Percentiles rank a stretch among this genome's conserved stretches.
Evolutionary conservation across 1,140 invertebrate genomes (phyloP).

Genomic region (Aricia agestis): DNA sequence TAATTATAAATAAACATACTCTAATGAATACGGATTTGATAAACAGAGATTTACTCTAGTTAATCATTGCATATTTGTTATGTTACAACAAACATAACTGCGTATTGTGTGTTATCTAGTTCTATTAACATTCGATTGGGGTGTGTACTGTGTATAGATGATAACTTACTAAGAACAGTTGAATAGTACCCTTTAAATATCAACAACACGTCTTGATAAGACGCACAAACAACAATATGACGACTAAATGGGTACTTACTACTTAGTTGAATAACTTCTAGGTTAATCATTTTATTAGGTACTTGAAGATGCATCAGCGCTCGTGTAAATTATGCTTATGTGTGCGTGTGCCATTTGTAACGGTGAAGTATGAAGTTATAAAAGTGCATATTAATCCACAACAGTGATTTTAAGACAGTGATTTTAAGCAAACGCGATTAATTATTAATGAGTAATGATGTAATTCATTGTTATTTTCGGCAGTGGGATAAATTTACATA

Average conservation of each 20-base stretch:
- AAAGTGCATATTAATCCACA: too few relatives aligned
- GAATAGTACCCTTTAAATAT: constrained; percentile 9
- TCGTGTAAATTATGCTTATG: too few relatives aligned
- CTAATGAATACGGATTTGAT: not conserved
- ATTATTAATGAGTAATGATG: too few relatives aligned
- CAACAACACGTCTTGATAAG: constrained; percentile 1
- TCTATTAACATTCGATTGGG: constrained; percentile 8
- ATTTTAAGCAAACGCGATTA: too few relatives aligned
- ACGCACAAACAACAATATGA: constrained; percentile 2
- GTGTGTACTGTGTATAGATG: constrained; percentile 7
- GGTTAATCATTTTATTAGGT: too few relatives aligned
- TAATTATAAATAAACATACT: not conserved
- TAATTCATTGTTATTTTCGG: too few relatives aligned
- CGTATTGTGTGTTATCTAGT: constrained; percentile 1
- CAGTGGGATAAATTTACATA: too few relatives aligned
- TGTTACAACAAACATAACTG: not conserved
- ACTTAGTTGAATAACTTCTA: not conserved
- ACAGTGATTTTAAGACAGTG: too few relatives aligned
- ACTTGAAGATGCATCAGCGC: too few relatives aligned
- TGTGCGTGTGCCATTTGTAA: too few relatives aligned
- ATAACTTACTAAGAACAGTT: constrained; percentile 10
- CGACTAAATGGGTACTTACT: not conserved
- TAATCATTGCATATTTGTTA: not conserved
- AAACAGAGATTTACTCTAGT: not conserved
- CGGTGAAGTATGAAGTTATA: too few relatives aligned